Conservation (phyloP, 2,113 vertebrate genomes). For the Danionella cerebrum region DNA sequence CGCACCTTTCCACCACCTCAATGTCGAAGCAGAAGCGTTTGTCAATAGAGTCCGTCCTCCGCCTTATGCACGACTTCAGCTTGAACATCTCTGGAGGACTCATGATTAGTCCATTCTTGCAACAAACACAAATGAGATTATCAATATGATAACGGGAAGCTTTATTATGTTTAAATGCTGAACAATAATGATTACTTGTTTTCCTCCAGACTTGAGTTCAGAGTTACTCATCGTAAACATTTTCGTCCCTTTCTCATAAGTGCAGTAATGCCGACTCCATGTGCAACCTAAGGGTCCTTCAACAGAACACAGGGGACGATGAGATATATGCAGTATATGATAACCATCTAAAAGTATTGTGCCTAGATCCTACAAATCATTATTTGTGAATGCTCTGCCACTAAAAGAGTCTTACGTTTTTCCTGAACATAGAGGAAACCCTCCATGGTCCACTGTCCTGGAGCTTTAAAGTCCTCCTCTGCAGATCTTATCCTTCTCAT, state of each 20-base stretch:
- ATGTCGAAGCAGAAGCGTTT: constrained; percentile 86
- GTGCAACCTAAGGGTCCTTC: constrained; percentile 91
- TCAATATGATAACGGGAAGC: neutral
- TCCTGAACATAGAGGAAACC: constrained; percentile 75
- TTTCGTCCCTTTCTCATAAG: constrained; percentile 87
- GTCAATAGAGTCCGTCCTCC: constrained; percentile 85
- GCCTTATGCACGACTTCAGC: constrained; percentile 78
- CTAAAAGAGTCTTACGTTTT: constrained; percentile 23
- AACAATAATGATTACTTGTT: constrained; percentile 70
- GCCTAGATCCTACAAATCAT: no score
- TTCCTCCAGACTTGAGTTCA: constrained; percentile 84
- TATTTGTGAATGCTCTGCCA: neutral
- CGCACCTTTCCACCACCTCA: constrained; percentile 80
- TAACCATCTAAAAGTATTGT: no score
- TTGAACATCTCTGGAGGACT: constrained; percentile 79
- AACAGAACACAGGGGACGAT: neutral
- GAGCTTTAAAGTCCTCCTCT: constrained; percentile 86
- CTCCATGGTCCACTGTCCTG: constrained; percentile 91
- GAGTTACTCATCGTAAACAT: constrained; percentile 87
- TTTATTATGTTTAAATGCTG: neutral
- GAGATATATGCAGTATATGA: neutral
- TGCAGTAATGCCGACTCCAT: constrained; percentile 95
- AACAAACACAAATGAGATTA: neutral
- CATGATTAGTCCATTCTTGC: constrained; percentile 78
- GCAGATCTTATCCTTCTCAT: constrained; percentile 96